Evolutionary conservation across 2,888 invertebrate species (phyloP), one percentile per base, ranked within the genome.

Genomic region (Serrognathus titanus): DNA sequence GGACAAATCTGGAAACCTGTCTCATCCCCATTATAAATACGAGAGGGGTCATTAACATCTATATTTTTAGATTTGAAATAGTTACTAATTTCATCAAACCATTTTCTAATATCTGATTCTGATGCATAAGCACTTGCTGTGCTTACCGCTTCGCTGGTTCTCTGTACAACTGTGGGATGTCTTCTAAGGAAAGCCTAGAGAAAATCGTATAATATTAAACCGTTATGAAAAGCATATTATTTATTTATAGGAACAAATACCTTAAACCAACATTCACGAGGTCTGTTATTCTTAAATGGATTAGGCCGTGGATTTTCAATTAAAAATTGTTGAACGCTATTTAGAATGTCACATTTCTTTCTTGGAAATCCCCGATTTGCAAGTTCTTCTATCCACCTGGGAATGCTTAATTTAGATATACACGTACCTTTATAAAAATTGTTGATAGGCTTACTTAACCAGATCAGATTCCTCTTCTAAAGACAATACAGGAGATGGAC

Each of bases 1-100:
- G 16, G 16, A 55, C 66, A 68, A 35, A 69, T 57, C 47, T 63
- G 63, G 59, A 69, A 70, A 35, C 65, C 65, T 11, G 65, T 63
- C 57, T 69, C 69, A 58, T 70, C 68, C 4, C 65, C 63, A 61
- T 69, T 69, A 57, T 60, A 68, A 50, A 70, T 58, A 39, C 66
- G 51, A 8, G 60, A 57, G 31, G 66, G 66, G 58, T 69, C 65
- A 4, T 62, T 48, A 46, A 67, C 55, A 51, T 57, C 55, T 40
- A 65, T 40, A 36, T 55, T 20, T 58, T 58, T 59, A 20, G 47
- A 47, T 45, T 45, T 41, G 39, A 64, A 35, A 52, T 66, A 64
- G 3, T 46, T 48, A 20, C 58, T 16, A 7, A 70, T 65, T 59
- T 68, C 63, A 31, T n/a, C 35, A 57, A 71, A 71, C 69, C 70